Base-by-base conservation (phyloP, 1,140 invertebrate genomes). In the Sycobia sp. region DNA sequence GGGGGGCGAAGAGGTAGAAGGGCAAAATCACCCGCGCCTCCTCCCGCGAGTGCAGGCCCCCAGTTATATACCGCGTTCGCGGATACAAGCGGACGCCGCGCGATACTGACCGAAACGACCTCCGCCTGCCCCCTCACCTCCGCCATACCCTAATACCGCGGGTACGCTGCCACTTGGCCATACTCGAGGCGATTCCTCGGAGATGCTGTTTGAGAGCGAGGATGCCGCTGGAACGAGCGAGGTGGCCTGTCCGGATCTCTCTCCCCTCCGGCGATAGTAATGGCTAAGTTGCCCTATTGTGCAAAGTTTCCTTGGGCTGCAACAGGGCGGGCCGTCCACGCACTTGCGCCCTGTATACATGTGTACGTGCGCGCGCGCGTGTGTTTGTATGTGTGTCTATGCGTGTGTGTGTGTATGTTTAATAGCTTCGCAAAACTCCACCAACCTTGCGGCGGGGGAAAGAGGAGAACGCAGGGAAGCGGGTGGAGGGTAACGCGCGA, bases 241-340 rank as follows among this genome's bases (percentile, higher is more conserved):
- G n/a, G n/a, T n/a, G n/a, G n/a, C n/a, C n/a, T n/a, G n/a, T n/a
- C n/a, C n/a, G n/a, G n/a, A n/a, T n/a, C n/a, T n/a, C n/a, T n/a
- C n/a, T n/a, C n/a, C n/a, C n/a, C n/a, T n/a, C n/a, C n/a, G n/a
- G n/a, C n/a, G n/a, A n/a, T n/a, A n/a, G 67, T 77, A 77, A 77
- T 77, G 69, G 73, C 67, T 70, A 74, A 77, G 77, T 77, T 79
- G 69, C 67, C 67, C 69, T 69, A 77, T 77, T 77, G 76, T 79
- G 62, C 60, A 64, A 77, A 79, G 73, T 77, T 79, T 76, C 70
- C 68, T 70, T 67, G 70, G 64, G 62, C 38, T 13, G 22, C 1
- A 16, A 10, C 3, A 16, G 10, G 7, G 18, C 39, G 16, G 4
- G 16, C 18, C n/a, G n/a, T n/a, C n/a, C n/a, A n/a, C n/a, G n/a